A percentile compares a stretch with the other conserved stretches of the same genome.
Conservation (phyloP, 2,888 invertebrate genomes). For the Baccha elongata region DNA sequence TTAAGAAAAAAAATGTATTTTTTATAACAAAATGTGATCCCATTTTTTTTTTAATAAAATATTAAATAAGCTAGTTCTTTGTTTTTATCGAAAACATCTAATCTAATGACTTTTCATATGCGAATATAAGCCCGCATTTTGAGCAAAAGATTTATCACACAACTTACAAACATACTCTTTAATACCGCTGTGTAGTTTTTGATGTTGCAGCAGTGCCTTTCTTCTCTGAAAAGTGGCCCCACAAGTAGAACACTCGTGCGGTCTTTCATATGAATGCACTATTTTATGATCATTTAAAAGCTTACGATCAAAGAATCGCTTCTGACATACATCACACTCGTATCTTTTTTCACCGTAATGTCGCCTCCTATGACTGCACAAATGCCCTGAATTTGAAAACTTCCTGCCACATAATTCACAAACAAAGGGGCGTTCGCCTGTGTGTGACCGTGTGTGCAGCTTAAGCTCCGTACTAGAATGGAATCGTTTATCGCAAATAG, state of each 20-base stretch:
- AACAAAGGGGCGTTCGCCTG: constrained; percentile 67
- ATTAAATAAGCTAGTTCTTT: constrained; percentile 33
- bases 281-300: constrained; percentile 79
- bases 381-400: constrained; percentile 68
- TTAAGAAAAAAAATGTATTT: constrained; percentile 45
- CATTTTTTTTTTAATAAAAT: constrained; percentile 37
- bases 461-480: constrained; percentile 66
- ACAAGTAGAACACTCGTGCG: constrained; percentile 79
- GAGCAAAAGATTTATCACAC: constrained; percentile 81
- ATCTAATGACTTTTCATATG: constrained; percentile 75
- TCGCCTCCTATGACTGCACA: constrained; percentile 63
- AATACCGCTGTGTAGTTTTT: constrained; percentile 80
- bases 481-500: constrained; percentile 78
- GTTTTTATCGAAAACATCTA: neutral
- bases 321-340: constrained; percentile 63
- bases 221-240: constrained; percentile 80
- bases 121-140: constrained; percentile 80
- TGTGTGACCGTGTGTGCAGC: constrained; percentile 65
- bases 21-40: constrained; percentile 55
- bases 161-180: constrained; percentile 80
- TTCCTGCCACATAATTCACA: constrained; percentile 66
- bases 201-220: constrained; percentile 80
- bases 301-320: constrained; percentile 66
- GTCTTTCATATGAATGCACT: constrained; percentile 78
- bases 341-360: constrained; percentile 60